Evolutionary conservation across 2,888 invertebrate species (phyloP), one percentile per base, ranked within the genome.

Genomic region (Plagodis dolabraria): DNA sequence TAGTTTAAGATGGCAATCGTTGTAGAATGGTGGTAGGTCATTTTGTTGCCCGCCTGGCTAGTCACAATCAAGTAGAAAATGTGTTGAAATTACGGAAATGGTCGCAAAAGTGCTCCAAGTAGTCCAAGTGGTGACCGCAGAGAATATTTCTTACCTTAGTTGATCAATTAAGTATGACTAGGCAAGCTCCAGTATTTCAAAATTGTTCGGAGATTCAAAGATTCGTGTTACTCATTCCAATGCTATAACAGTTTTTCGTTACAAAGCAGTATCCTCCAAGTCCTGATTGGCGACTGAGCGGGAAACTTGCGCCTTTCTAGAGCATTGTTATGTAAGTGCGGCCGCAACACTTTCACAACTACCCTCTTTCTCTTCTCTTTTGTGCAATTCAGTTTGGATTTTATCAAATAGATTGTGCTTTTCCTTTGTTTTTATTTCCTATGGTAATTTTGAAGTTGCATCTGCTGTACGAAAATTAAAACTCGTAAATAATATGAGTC

Each of bases 311-410:
- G 34, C 47, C 53, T 59, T 67, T 60, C 56, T 52, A 71, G 67
- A 74, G 74, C 74, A 58, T 70, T 72, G 67, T 72, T 70, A 63
- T 72, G 72, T 72, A 69, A 58, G 60, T 63, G 47, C 59, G 48
- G 65, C 67, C 67, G 60, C 65, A 63, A 59, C 57, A 64, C 51
- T 67, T 64, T 60, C 46, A 47, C 52, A 46, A 66, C 61, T 68
- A 68, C 50, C 45, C 9, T 60, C 53, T 58, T 65, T 63, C 60
- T 56, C 11, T 60, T 57, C 48, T 53, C 49, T 48, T 47, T 10
- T 55, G 47, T 57, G 50, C 56, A 49, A 53, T 43, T 46, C 38
- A 50, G 60, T 51, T 54, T 54, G 52, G 9, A 48, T 52, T 55
- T 47, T 61, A 46, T 57, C 42, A 34, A 57, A 42, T 47, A 53